Evolutionary conservation across 2,797 vertebrate species (phyloP).

Genomic region (Notoglanidium macrostoma): DNA sequence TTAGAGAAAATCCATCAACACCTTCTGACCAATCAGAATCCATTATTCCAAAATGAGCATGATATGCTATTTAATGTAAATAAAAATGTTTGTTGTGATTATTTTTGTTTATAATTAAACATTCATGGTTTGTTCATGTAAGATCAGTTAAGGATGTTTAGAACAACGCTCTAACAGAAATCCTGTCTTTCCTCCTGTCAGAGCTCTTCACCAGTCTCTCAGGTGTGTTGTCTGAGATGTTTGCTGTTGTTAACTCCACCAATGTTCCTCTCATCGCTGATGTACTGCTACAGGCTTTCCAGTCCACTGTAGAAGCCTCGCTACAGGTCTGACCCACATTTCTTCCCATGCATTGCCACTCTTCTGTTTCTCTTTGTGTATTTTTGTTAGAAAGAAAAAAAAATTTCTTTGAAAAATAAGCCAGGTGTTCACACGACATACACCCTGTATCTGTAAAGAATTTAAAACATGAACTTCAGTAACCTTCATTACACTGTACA

Average conservation of each 20-base stretch:
- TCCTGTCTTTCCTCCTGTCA: conserved; percentile 51
- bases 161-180: background rate
- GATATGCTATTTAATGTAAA: too few species aligned
- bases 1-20: background rate
- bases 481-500: background rate
- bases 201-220: conserved; percentile 65
- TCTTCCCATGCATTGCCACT: background rate
- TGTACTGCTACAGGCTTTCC: conserved; percentile 60
- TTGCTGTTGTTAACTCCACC: conserved; percentile 57
- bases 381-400: background rate
- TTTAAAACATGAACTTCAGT: background rate
- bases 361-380: background rate
- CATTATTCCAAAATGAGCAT: background rate
- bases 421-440: background rate
- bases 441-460: background rate
- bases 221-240: conserved; percentile 60
- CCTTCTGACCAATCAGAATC: background rate
- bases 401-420: background rate
- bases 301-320: conserved; percentile 58
- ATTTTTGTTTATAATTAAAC: background rate
- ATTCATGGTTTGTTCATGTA: background rate
- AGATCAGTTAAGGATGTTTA: background rate
- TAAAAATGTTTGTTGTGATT: too few species aligned
- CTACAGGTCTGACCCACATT: conserved; percentile 67
- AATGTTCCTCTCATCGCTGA: conserved; percentile 48